These are phyloP conservation scores for Idaea straminata DNA, from an alignment of 2,888 invertebrate genomes.

Conservation along the genomic window DNA sequence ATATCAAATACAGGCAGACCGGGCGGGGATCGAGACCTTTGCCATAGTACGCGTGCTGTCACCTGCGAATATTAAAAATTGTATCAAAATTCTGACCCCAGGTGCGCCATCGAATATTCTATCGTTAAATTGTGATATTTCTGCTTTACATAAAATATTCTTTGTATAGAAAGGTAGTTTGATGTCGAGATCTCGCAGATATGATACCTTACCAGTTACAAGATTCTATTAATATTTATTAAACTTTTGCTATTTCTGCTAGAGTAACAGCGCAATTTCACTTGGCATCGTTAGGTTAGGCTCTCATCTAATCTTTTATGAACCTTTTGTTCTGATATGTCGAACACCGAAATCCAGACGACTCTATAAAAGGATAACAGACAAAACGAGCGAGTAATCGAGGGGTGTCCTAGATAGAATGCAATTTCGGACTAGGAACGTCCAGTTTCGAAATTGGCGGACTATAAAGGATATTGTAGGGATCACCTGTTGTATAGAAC, in stretches of 20 bases:
- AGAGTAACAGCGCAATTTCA: no score
- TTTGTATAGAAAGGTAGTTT: slow-evolving; percentile 9
- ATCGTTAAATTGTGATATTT: slow-evolving; percentile 35
- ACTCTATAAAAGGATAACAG: background rate
- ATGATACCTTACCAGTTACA: background rate
- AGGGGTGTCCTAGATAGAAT: background rate
- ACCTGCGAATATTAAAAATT: slow-evolving; percentile 58
- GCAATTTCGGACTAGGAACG: background rate
- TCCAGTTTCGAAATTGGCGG: background rate
- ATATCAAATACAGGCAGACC: slow-evolving; percentile 65
- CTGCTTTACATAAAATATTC: slow-evolving; percentile 11
- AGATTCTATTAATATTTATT: background rate
- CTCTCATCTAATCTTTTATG: no score
- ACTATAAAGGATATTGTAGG: background rate
- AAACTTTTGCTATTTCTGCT: background rate
- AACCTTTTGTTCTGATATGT: background rate
- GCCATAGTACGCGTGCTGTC: slow-evolving; percentile 42
- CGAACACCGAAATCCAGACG: background rate
- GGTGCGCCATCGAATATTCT: slow-evolving; percentile 37
- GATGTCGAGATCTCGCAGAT: background rate
- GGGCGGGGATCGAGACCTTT: slow-evolving; percentile 35
- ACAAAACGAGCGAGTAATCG: background rate
- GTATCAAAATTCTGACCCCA: slow-evolving; percentile 45
- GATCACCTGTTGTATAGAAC: background rate
- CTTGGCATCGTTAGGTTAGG: no score